Percentiles rank a stretch among this genome's conserved stretches.
These are phyloP conservation scores for Phragmatobia fuliginosa DNA, from an alignment of 2,888 invertebrate species.

Conservation along the genomic window DNA sequence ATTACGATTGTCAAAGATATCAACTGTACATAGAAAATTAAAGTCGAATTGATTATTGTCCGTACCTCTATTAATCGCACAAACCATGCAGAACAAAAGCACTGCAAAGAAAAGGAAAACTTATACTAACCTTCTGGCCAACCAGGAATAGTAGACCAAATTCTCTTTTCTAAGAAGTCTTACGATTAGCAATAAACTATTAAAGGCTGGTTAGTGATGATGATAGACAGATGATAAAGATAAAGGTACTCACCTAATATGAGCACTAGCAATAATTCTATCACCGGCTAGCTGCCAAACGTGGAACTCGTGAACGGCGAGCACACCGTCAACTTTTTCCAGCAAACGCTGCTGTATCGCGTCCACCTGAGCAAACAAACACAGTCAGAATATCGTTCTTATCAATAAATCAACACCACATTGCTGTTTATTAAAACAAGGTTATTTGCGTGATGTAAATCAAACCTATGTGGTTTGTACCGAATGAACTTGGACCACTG, in stretches of 20 bases:
- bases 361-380: slow-evolving; percentile 88
- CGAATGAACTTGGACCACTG: neutral
- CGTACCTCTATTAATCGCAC: no score
- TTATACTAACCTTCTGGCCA: no score
- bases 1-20: neutral
- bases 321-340: slow-evolving; percentile 96
- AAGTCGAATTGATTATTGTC: neutral
- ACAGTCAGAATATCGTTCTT: slow-evolving; percentile 27
- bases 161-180: no score
- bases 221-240: neutral
- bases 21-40: neutral
- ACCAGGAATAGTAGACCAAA: no score
- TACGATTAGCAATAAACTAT: no score
- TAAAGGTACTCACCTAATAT: slow-evolving; percentile 90
- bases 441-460: neutral
- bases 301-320: slow-evolving; percentile 99
- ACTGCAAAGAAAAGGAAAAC: no score
- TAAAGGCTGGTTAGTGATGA: no score
- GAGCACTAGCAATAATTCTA: slow-evolving; percentile 98
- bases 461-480: neutral
- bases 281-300: slow-evolving; percentile 99
- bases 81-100: no score
- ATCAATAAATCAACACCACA: slow-evolving; percentile 16
- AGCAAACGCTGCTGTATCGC: slow-evolving; percentile 95
- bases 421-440: slow-evolving; percentile 4